Base-by-base conservation (phyloP, 1,140 invertebrate genomes). In the Aphidius gifuensis region DNA sequence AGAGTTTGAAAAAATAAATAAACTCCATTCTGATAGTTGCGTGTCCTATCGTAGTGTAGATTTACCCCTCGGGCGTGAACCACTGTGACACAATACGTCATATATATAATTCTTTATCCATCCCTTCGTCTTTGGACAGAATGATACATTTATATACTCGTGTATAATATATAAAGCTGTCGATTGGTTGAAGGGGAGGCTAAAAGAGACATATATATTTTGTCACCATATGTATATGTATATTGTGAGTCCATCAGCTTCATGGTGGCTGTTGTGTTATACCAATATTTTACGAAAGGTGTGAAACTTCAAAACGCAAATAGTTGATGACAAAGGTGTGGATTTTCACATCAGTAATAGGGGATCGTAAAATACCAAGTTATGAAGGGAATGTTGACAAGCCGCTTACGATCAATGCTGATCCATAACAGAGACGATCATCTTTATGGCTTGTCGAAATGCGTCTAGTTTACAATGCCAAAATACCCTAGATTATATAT, bases 401-500 rank as follows among this genome's bases (percentile, higher is more conserved):
- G 53, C 60, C 9, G 53, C 61, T 64, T 66, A 65, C 46, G 54
- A 61, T 61, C 60, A 61, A 55, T 55, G 47, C 46, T 16, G 47
- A 58, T 48, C 21, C 48, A 60, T 38, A 60, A 60, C 21, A 44
- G 46, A 32, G 40, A 56, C 42, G 38, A 53, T 53, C 47, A 39
- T 49, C 50, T 60, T 32, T 53, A 55, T 44, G 32, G 50, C 49
- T 61, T 50, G 55, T 55, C 54, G 58, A 65, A 71, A 71, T 66
- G 70, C 72, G 71, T 71, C 67, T 51, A 63, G 60, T 50, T 69
- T 67, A 77, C 73, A 74, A 74, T 75, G 64, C 70, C 59, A 69
- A 75, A 72, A 70, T 66, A 64, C 56, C 23, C 21, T 58, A 49
- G 46, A 69, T 72, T 71, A 73, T 71, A 73, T 32, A 32, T 32